phyloP scores from a whole-genome alignment of 2,113 vertebrate species.

The Calidris pugnax region DNA sequence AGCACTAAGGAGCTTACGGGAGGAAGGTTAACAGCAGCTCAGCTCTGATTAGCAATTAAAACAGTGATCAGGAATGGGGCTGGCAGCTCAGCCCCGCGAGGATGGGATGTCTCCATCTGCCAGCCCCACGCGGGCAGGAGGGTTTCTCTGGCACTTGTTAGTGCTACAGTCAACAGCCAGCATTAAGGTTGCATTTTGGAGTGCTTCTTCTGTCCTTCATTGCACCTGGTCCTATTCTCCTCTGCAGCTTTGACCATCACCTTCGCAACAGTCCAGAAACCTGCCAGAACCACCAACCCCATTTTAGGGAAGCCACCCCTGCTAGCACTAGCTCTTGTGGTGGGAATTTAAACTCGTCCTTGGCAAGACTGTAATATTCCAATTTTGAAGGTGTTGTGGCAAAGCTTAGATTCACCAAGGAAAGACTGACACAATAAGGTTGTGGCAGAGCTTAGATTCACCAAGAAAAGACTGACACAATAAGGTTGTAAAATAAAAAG shows the following conservation, averaged over 20 bases:
- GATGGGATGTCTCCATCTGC: not conserved
- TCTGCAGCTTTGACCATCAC: not conserved
- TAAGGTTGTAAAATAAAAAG: not conserved
- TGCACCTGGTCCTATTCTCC: not conserved
- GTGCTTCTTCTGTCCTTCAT: not conserved
- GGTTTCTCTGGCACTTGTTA: not conserved
- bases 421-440: not conserved
- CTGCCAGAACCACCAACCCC: not conserved
- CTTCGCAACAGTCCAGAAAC: not conserved
- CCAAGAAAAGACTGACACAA: not conserved
- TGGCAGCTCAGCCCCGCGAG: not conserved
- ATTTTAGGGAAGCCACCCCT: not conserved
- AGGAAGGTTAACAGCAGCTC: not conserved
- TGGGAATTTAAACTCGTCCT: not conserved
- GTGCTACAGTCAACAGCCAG: not conserved
- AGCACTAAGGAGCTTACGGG: not conserved
- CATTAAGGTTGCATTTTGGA: not conserved
- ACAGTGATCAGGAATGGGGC: not conserved
- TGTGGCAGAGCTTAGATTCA: not conserved
- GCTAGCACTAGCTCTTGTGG: not conserved
- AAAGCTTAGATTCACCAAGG: not conserved
- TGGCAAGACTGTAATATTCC: not conserved
- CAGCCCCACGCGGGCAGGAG: not conserved
- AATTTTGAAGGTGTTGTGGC: not conserved
- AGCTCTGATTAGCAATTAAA: not conserved